phyloP scores from a whole-genome alignment of 1,140 invertebrate species.

The Prorops nasuta region DNA sequence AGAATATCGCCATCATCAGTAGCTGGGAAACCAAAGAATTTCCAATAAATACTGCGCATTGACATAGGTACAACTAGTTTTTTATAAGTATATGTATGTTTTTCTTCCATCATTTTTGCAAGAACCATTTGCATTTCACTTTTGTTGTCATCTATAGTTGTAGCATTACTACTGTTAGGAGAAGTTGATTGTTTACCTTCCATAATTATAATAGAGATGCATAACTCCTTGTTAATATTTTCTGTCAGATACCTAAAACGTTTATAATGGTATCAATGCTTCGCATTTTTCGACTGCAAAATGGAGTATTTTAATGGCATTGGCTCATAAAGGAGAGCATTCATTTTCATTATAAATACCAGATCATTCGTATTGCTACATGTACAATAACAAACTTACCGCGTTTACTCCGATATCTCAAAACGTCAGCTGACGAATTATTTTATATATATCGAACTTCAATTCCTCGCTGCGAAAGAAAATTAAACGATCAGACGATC shows the following conservation, averaged over 20 bases:
- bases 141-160: conserved; percentile 17
- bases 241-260: background rate
- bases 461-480: conserved; percentile 43
- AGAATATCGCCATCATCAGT: conserved; percentile 62
- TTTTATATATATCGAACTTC: conserved; percentile 42
- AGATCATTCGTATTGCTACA: background rate
- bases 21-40: conserved; percentile 66
- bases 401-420: conserved; percentile 33
- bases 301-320: too few relatives aligned
- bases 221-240: background rate
- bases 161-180: conserved; percentile 11
- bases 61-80: conserved; percentile 59
- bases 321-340: too few relatives aligned
- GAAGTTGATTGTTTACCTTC: conserved; percentile 17
- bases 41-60: conserved; percentile 68
- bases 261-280: background rate
- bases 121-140: conserved; percentile 44
- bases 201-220: conserved; percentile 15
- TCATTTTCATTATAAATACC: too few relatives aligned
- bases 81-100: conserved; percentile 53
- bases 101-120: conserved; percentile 53
- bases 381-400: conserved; percentile 31
- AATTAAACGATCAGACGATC: too few relatives aligned
- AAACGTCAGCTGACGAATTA: conserved; percentile 29
- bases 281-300: background rate